Conservation (phyloP, 1,140 invertebrate genomes). For the Ostrea edulis region DNA sequence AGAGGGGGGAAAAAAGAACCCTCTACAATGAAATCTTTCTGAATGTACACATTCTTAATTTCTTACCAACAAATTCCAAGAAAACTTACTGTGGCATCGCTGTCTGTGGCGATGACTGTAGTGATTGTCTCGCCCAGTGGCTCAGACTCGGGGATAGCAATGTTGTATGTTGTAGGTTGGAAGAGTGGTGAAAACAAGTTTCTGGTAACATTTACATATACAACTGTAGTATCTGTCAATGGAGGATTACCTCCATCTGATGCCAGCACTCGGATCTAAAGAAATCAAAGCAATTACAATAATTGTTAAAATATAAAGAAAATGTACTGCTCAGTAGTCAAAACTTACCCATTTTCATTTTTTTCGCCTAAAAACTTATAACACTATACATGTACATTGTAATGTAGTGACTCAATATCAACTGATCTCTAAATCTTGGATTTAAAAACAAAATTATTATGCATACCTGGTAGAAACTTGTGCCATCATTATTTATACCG, state of each 20-base stretch:
- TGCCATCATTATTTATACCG: conserved; percentile 40
- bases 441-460: too few relatives aligned
- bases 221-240: conserved; percentile 49
- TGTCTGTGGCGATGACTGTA: conserved; percentile 47
- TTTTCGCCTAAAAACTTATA: too few relatives aligned
- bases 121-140: conserved; percentile 42
- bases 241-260: conserved; percentile 60
- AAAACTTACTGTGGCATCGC: conserved; percentile 46
- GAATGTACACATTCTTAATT: background rate
- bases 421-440: too few relatives aligned
- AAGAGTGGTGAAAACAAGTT: conserved; percentile 57
- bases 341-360: too few relatives aligned
- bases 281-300: background rate
- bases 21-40: background rate
- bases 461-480: conserved; percentile 37
- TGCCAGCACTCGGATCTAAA: conserved; percentile 62
- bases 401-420: too few relatives aligned
- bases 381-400: too few relatives aligned
- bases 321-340: background rate
- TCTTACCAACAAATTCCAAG: background rate
- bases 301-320: background rate
- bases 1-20: background rate
- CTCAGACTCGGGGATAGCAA: conserved; percentile 52
- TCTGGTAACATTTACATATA: conserved; percentile 57
- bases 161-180: conserved; percentile 22